phyloP scores from a whole-genome alignment of 2,888 invertebrate species.

The Spodoptera picta region DNA sequence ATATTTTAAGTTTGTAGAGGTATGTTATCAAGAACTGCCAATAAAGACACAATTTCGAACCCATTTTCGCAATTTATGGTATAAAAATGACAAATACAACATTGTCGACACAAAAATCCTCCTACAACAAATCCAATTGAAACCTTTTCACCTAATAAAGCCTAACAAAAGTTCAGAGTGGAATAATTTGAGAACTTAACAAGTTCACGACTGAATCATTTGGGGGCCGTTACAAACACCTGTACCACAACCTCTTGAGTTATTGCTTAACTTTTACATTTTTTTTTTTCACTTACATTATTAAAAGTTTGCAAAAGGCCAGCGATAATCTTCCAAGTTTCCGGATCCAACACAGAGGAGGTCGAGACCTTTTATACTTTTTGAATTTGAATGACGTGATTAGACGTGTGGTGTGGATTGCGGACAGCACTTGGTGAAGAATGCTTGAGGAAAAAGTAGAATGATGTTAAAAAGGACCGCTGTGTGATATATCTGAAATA shows the following conservation, averaged over 20 bases:
- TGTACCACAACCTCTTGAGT: slow-evolving; percentile 62
- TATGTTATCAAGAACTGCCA: too few species aligned
- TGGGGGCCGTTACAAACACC: slow-evolving; percentile 63
- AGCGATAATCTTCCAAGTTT: slow-evolving; percentile 57
- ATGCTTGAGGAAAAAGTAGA: not conserved
- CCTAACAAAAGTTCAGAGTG: slow-evolving; percentile 51
- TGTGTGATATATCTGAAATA: too few species aligned
- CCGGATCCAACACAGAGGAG: slow-evolving; percentile 40
- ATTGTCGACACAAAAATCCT: not conserved
- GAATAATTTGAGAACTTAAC: slow-evolving; percentile 63
- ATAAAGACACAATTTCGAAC: too few species aligned
- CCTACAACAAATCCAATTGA: slow-evolving; percentile 25
- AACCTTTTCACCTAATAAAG: slow-evolving; percentile 47
- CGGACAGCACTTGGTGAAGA: not conserved
- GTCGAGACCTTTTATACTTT: slow-evolving; percentile 15
- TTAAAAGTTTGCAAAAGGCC: slow-evolving; percentile 62
- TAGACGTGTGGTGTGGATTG: not conserved
- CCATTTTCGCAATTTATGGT: too few species aligned
- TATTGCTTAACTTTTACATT: slow-evolving; percentile 58
- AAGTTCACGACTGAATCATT: slow-evolving; percentile 65
- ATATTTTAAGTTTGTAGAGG: too few species aligned
- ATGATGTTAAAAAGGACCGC: not conserved
- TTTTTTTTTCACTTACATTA: slow-evolving; percentile 67
- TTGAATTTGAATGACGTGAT: slow-evolving; percentile 11
- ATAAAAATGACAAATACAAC: too few species aligned